Evolutionary conservation across 2,797 vertebrate species (phyloP).

Genomic region (Margarornis squamiger): DNA sequence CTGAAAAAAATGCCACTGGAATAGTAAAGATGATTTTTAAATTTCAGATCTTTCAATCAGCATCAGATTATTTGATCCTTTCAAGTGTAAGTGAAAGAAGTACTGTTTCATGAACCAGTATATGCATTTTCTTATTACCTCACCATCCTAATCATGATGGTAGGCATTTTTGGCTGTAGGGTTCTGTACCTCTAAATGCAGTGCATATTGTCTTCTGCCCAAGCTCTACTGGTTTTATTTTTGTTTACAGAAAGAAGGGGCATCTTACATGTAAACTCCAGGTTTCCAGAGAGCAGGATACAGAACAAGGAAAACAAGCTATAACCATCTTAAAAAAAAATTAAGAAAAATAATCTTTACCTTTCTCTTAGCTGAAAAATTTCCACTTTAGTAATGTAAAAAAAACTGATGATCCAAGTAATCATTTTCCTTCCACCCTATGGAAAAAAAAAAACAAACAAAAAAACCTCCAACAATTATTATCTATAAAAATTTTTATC

Average conservation of each 20-base stretch:
- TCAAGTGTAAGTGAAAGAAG: neutral
- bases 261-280: neutral
- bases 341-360: accelerated
- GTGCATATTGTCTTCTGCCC: neutral
- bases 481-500: neutral
- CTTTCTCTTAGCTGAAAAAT: neutral
- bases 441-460: neutral
- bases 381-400: neutral
- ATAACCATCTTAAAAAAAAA: neutral
- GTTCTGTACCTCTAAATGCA: neutral
- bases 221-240: neutral
- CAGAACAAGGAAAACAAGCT: neutral
- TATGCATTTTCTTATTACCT: neutral
- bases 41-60: neutral
- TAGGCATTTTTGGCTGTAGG: neutral
- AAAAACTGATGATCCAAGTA: neutral
- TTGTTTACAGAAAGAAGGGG: neutral
- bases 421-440: neutral
- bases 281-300: neutral
- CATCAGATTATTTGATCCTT: neutral
- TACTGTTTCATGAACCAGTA: neutral
- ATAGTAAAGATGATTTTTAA: neutral
- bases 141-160: neutral
- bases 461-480: neutral
- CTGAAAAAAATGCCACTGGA: neutral